These are phyloP conservation scores for Noctua pronuba DNA, from an alignment of 2,888 invertebrate species.

Conservation along the genomic window DNA sequence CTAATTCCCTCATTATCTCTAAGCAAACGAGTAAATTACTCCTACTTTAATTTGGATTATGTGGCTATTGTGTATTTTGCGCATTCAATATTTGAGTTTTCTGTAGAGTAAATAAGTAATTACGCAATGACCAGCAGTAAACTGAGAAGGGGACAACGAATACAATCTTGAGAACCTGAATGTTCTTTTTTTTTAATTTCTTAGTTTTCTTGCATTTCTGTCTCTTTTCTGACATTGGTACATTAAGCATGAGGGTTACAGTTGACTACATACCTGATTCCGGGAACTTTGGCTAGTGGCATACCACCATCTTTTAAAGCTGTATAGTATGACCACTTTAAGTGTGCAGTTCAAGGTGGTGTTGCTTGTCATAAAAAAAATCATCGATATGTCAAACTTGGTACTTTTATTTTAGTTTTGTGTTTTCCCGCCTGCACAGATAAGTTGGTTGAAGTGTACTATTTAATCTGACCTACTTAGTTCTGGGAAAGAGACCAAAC, in stretches of 20 bases:
- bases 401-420: too few relatives aligned
- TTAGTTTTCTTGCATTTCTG: too few relatives aligned
- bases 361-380: too few relatives aligned
- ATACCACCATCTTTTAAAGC: not conserved
- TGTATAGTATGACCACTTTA: too few relatives aligned
- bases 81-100: conserved; percentile 29
- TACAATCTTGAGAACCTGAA: not conserved
- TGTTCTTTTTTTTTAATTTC: not conserved
- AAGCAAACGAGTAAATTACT: conserved; percentile 1
- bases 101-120: not conserved
- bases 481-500: not conserved
- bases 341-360: too few relatives aligned
- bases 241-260: not conserved
- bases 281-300: too few relatives aligned
- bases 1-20: conserved; percentile 22
- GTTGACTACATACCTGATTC: not conserved
- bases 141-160: not conserved
- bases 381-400: too few relatives aligned
- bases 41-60: conserved; percentile 21
- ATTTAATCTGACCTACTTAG: not conserved
- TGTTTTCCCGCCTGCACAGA: too few relatives aligned
- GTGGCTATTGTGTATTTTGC: conserved; percentile 32
- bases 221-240: too few relatives aligned
- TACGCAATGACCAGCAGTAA: not conserved
- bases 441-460: not conserved